phyloP scores from a whole-genome alignment of 2,113 vertebrate species.

The Gila orcuttii region DNA sequence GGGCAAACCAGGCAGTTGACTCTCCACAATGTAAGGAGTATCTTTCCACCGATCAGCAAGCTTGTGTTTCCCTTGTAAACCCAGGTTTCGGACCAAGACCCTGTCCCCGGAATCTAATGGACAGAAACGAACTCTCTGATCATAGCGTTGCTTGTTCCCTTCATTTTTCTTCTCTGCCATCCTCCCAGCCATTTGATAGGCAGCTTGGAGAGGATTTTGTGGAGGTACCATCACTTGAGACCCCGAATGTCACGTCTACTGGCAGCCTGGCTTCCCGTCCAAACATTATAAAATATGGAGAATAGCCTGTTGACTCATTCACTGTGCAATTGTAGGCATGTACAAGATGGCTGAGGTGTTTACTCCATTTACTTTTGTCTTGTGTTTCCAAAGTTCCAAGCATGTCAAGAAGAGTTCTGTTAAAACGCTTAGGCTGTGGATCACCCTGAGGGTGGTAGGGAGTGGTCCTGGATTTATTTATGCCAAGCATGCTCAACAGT shows the following conservation, averaged over 20 bases:
- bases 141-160: constrained; percentile 29
- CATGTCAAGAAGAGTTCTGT: too few species aligned
- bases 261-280: constrained; percentile 46
- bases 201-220: constrained; percentile 31
- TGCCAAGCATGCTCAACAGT: too few species aligned
- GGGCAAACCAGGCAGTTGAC: constrained; percentile 42
- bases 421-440: too few species aligned
- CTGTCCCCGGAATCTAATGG: constrained; percentile 32
- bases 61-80: constrained; percentile 46
- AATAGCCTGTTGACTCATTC: constrained; percentile 46
- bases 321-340: constrained; percentile 41
- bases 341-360: constrained; percentile 12
- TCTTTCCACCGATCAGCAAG: constrained; percentile 39
- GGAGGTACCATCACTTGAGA: constrained; percentile 23
- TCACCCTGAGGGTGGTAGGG: too few species aligned
- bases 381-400: too few species aligned
- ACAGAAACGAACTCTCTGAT: constrained; percentile 38
- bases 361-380: too few species aligned
- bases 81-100: constrained; percentile 28
- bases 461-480: too few species aligned
- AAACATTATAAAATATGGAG: constrained; percentile 44
- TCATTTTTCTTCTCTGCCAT: constrained; percentile 40
- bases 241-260: constrained; percentile 41
- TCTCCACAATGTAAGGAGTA: background rate
- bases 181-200: constrained; percentile 41